Evolutionary conservation across 2,888 invertebrate genomes (phyloP), one percentile per base, ranked within the genome.

Genomic region (Craniophora ligustri): DNA sequence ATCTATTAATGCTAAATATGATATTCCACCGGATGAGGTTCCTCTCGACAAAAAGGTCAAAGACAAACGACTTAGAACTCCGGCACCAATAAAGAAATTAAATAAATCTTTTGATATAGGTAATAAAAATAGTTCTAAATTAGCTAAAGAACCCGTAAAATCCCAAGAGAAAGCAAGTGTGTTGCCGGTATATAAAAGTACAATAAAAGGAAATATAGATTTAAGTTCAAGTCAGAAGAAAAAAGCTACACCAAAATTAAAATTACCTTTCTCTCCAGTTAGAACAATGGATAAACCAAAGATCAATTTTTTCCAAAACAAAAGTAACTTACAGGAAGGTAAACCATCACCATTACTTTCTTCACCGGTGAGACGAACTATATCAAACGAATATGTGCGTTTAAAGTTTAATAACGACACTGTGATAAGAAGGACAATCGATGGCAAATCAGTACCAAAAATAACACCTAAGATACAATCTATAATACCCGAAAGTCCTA

Each of bases 381-480:
- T 92, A 81, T 93, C 93, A 1, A 94, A 94, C 67, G 93, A 94
- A 74, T 94, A 94, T 59, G 93, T 94, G 10, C 85, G 92, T 11
- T 64, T 92, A 53, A 93, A 91, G 72, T 93, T 92, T 72, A 76
- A 81, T 4, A 93, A 92, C 55, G 92, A 92, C 42, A 93, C 93
- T 23, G 89, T 93, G 11, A 78, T 91, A 23, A 73, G 91, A 59
- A 82, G 92, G 41, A 92, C 90, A 42, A 89, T 92, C 38, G 92
- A 90, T 48, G 92, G 92, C 1, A 93, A 88, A 80, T 90, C 90
- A 11, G 81, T 91, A 58, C 91, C 89, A 72, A 92, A 93, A 75
- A 93, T 93, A 48, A 89, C 91, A 36, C 93, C 93, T 28, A 93
- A 92, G 76, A 91, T 94, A 55, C 94, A 93, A 59, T 93, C 94